These are phyloP conservation scores for Platorchestia sp. DNA, from an alignment of 1,140 invertebrate species.

Conservation along the genomic window DNA sequence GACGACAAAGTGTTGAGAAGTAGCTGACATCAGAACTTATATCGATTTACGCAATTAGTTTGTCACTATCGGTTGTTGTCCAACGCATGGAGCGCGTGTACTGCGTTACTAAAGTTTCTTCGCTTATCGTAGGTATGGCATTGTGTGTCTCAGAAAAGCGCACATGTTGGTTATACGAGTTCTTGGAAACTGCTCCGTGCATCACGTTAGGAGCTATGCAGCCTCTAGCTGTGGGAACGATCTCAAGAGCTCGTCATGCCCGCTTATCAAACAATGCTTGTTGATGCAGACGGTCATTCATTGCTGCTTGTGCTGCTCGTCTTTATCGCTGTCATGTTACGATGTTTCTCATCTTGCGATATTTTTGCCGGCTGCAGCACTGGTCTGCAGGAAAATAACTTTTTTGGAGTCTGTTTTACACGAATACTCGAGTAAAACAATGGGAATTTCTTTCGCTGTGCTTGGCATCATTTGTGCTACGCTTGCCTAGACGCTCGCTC, in stretches of 20 bases:
- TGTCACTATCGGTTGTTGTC: not conserved
- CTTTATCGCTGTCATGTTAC: not conserved
- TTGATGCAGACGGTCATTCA: not conserved
- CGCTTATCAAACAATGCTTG: not conserved
- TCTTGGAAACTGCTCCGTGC: not conserved
- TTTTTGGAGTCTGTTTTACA: too few relatives aligned
- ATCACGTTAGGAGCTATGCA: not conserved
- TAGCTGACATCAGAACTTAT: too few relatives aligned
- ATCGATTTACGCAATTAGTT: too few relatives aligned
- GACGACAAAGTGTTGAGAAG: too few relatives aligned
- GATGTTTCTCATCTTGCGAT: not conserved
- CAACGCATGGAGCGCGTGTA: not conserved
- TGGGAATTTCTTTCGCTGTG: too few relatives aligned
- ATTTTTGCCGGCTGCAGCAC: too few relatives aligned
- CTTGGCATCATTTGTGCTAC: too few relatives aligned
- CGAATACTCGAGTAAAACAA: too few relatives aligned
- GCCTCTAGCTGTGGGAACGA: not conserved
- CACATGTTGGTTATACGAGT: not conserved
- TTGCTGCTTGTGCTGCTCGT: not conserved
- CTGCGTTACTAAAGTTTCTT: not conserved
- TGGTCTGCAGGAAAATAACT: too few relatives aligned
- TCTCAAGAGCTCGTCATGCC: not conserved
- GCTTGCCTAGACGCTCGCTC: too few relatives aligned
- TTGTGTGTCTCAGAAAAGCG: not conserved
- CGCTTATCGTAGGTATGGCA: not conserved